Conservation (phyloP, 2,113 vertebrate species). For the Megaceryle torquata region DNA sequence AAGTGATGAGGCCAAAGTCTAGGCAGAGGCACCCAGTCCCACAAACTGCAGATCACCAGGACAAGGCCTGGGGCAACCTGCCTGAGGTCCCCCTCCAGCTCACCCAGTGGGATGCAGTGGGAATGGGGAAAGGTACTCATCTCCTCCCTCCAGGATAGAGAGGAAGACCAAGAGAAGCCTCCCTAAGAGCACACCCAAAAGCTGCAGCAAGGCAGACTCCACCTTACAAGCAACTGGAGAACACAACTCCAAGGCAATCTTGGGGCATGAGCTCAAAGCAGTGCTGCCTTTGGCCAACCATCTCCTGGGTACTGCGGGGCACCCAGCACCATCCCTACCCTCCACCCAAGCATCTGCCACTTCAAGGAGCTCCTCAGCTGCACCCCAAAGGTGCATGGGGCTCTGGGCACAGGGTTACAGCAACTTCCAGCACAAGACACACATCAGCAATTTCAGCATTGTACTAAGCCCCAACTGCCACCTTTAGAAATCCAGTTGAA, state of each 20-base stretch:
- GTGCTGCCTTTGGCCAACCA: not conserved
- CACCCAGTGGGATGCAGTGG: not conserved
- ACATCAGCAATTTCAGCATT: not conserved
- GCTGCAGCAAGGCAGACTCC: not conserved
- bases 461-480: not conserved
- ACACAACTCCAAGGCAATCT: not conserved
- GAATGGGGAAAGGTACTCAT: not conserved
- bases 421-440: not conserved
- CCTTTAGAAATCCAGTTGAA: not conserved
- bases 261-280: not conserved
- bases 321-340: not conserved
- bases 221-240: not conserved
- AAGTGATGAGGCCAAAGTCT: not conserved
- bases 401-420: not conserved
- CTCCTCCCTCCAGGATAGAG: not conserved
- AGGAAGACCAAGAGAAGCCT: not conserved
- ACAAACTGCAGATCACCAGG: rapidly evolving
- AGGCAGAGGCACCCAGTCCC: not conserved
- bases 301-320: not conserved
- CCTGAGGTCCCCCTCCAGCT: not conserved
- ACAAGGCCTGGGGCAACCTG: not conserved
- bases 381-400: not conserved
- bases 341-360: not conserved
- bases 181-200: not conserved
- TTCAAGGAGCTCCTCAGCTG: not conserved